phyloP scores from a whole-genome alignment of 2,888 invertebrate genomes.

The Parascotia fuliginaria region DNA sequence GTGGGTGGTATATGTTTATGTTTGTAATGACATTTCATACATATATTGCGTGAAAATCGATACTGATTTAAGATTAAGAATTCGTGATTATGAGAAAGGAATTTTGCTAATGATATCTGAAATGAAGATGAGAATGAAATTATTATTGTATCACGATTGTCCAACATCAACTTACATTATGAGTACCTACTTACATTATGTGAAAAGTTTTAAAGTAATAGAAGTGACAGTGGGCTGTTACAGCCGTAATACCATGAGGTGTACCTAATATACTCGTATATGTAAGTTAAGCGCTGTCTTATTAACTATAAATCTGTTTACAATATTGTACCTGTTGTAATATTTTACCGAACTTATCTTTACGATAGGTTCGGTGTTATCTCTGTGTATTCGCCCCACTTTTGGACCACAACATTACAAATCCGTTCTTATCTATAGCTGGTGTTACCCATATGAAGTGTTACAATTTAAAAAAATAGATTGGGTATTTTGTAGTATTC shows the following conservation, averaged over 20 bases:
- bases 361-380: slow-evolving; percentile 44
- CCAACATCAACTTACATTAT: too few relatives aligned
- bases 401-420: slow-evolving; percentile 46
- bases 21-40: slow-evolving; percentile 57
- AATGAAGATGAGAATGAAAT: too few relatives aligned
- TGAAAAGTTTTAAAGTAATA: too few relatives aligned
- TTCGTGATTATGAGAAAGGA: not conserved
- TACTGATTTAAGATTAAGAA: slow-evolving; percentile 33
- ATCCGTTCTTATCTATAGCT: slow-evolving; percentile 46
- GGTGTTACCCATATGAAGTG: slow-evolving; percentile 35
- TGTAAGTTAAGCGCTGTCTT: too few relatives aligned
- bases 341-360: slow-evolving; percentile 44
- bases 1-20: slow-evolving; percentile 69
- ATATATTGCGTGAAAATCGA: slow-evolving; percentile 49
- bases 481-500: slow-evolving; percentile 11
- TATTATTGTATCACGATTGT: too few relatives aligned
- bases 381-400: slow-evolving; percentile 49
- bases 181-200: too few relatives aligned
- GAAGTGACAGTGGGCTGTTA: too few relatives aligned
- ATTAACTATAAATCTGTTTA: not conserved
- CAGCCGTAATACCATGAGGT: too few relatives aligned
- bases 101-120: not conserved
- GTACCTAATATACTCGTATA: too few relatives aligned
- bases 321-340: slow-evolving; percentile 31
- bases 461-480: slow-evolving; percentile 20